Evolutionary conservation across 2,797 vertebrate species (phyloP), one percentile per base, ranked within the genome.

Genomic region (Alcedo atthis): DNA sequence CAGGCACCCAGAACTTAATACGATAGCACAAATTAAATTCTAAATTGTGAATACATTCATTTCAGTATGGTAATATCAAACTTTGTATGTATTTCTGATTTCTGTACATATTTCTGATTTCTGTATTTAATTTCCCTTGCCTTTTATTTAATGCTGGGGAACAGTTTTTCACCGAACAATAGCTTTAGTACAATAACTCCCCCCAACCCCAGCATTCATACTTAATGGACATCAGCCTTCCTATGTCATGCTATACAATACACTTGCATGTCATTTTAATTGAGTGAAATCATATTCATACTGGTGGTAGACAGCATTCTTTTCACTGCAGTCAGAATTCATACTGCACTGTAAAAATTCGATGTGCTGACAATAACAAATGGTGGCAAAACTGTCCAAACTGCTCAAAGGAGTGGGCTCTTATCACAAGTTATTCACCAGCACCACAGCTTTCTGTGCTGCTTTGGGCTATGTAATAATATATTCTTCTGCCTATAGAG

Each of bases 291-390:
- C 86, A 94, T 93, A 96, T 96, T 96, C 92, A 94, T 83, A 85
- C 80, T 92, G 91, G 91, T 77, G 75, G 90, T 77, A 77, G 79
- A 96, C 88, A 46, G 85, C 87, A 84, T 87, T 94, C 71, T 95
- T 97, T 95, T 96, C 92, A 93, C 76, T 87, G 91, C 94, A 95
- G 93, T 95, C 95, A 84, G 91, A 92, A 90, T 92, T 96, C 89
- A 88, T 59, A 93, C 70, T 37, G 67, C 70, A 85, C 87, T 86
- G 84, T 94, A 97, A 97, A 95, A 97, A 95, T 97, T 95, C 69
- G 93, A 90, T 30, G 42, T 91, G 87, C 94, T 95, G 94, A 96
- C 95, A 95, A 87, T 97, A 97, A 96, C 61, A 91, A 28, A 35
- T 37, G 74, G 89, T 82, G 91, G 95, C 95, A 93, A 82, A 94